These are phyloP conservation scores for Ictalurus punctatus DNA, from an alignment of 2,113 vertebrate genomes.

Conservation along the genomic window DNA sequence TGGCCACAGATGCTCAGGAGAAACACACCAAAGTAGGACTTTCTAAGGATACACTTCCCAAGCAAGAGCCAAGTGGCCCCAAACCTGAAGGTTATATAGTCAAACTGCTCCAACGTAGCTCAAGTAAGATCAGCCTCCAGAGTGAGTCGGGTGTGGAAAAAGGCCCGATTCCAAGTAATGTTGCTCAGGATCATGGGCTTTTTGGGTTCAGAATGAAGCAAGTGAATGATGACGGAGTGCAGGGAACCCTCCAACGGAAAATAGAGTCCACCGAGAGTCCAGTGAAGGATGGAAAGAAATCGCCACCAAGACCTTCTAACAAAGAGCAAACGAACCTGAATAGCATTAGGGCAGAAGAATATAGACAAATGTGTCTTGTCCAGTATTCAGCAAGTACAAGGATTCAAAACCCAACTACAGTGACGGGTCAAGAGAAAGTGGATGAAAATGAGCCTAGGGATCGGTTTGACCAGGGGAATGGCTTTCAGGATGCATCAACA, in stretches of 20 bases:
- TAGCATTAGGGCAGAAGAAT: not conserved
- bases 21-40: conserved; percentile 21
- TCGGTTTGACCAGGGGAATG: conserved; percentile 45
- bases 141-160: conserved; percentile 56
- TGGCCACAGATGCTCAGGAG: conserved; percentile 42
- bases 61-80: conserved; percentile 55
- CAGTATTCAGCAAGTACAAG: not conserved
- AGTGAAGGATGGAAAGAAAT: conserved; percentile 12
- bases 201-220: conserved; percentile 11
- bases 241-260: not conserved
- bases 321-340: not conserved
- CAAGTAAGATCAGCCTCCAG: conserved; percentile 61
- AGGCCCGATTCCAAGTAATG: conserved; percentile 18
- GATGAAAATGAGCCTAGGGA: not conserved
- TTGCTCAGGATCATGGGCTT: conserved; percentile 9
- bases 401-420: conserved; percentile 51
- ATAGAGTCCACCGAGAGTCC: not conserved
- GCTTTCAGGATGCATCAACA: conserved; percentile 33
- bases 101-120: conserved; percentile 77
- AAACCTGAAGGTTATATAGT: conserved; percentile 77
- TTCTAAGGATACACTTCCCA: conserved; percentile 44
- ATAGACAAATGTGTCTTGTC: not conserved
- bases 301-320: not conserved
- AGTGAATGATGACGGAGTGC: conserved; percentile 1
- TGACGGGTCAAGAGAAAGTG: conserved; percentile 16